Evolutionary conservation across 2,888 invertebrate species (phyloP), one percentile per base, ranked within the genome.

Genomic region (Perdita meconis): DNA sequence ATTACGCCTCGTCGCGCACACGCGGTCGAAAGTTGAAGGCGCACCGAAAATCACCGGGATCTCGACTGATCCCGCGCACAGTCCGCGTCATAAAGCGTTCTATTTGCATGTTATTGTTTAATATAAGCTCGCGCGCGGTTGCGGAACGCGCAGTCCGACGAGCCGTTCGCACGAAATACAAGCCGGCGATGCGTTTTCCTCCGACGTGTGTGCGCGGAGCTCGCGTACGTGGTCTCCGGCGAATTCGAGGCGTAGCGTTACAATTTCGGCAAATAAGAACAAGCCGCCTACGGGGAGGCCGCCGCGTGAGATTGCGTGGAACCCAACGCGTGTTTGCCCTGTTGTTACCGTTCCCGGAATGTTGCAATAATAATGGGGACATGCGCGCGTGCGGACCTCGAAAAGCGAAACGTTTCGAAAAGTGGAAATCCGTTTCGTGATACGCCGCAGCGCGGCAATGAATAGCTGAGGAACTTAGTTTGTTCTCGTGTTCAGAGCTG

Each of bases 51-150:
- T 76, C 73, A 50, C 50, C 38, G 38, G 38, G n/a, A n/a, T 26
- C 40, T 1, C 40, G 66, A 26, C 42, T n/a, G 4, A 13, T 3
- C 24, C 34, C 30, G 38, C 59, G 38, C 30, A 57, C 67, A 64
- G 53, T 47, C 53, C 55, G 30, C 69, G 81, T 71, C 75, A 86
- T 85, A 82, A 85, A 86, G 76, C 84, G 69, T 86, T 85, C 83
- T 85, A 90, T 90, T 90, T 90, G 89, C 90, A 90, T 90, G 89
- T 90, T 89, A 90, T 89, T 89, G 87, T 89, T 90, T 89, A 89
- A 90, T 90, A 89, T 89, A 89, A 89, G 88, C 90, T 90, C 89
- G 89, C 87, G 87, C 82, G 60, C 66, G 67, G 50, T 68, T 53
- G 38, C 44, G 59, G 66, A 60, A 64, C 57, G 53, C 60, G 56